Conservation (phyloP, 2,113 vertebrate genomes). For the Azemiops feae region DNA sequence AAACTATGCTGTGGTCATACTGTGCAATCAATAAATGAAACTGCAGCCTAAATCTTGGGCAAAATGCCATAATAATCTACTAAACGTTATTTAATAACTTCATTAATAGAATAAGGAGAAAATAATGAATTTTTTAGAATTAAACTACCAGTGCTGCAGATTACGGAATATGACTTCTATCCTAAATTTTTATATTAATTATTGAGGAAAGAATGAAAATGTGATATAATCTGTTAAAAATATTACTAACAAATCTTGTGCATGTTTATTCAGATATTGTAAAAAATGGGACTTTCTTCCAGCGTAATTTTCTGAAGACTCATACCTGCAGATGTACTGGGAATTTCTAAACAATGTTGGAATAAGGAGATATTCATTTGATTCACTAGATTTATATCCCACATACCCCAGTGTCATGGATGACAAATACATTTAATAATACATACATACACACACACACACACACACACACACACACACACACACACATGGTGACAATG, state of each 20-base stretch:
- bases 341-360: neutral
- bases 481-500: neutral
- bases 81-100: slow-evolving; percentile 53
- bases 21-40: neutral
- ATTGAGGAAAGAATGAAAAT: slow-evolving; percentile 8
- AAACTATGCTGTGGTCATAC: neutral
- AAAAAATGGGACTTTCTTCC: neutral
- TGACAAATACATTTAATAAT: neutral
- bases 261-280: neutral
- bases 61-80: slow-evolving; percentile 46
- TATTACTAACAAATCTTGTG: neutral
- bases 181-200: slow-evolving; percentile 25
- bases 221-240: slow-evolving; percentile 33
- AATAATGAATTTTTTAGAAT: slow-evolving; percentile 53
- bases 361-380: neutral
- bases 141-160: slow-evolving; percentile 10
- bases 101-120: slow-evolving; percentile 51
- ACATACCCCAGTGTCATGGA: neutral
- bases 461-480: too few relatives aligned
- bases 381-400: neutral
- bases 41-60: neutral
- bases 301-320: neutral
- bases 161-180: neutral
- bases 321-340: neutral
- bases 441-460: neutral